Evolutionary conservation across 2,888 invertebrate species (phyloP).

Genomic region (Opisthograptis luteolata): DNA sequence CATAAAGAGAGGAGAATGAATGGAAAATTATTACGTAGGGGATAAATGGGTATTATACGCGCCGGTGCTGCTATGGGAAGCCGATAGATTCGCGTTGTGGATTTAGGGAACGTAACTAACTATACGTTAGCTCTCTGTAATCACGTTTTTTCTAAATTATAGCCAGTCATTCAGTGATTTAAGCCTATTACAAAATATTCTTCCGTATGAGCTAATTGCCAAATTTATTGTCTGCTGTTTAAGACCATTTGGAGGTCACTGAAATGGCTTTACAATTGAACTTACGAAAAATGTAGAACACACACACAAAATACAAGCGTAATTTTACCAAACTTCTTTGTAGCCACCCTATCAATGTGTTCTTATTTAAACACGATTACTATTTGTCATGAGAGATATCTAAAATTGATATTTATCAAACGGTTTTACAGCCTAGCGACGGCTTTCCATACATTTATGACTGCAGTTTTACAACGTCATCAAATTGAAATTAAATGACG

Average conservation of each 20-base stretch:
- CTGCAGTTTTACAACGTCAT: constrained; percentile 30
- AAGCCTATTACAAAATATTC: no score
- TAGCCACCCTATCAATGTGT: neutral
- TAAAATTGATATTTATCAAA: constrained; percentile 14
- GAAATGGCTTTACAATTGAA: no score
- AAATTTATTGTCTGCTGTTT: no score
- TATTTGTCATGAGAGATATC: constrained; percentile 3
- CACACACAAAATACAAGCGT: no score
- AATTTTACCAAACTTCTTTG: no score
- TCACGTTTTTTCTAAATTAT: no score
- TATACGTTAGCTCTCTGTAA: no score
- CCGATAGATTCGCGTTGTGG: constrained; percentile 49
- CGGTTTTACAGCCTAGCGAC: constrained; percentile 6
- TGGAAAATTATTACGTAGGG: constrained; percentile 81
- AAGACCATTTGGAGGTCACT: no score
- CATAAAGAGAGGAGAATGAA: constrained; percentile 82
- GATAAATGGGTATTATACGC: constrained; percentile 67
- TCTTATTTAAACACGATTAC: constrained; percentile 2
- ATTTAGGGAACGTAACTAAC: no score
- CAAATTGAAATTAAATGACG: constrained; percentile 34
- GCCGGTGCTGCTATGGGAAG: constrained; percentile 47
- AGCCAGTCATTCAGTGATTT: no score
- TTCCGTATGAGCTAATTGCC: no score
- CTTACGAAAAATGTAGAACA: no score
- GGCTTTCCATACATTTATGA: constrained; percentile 12